phyloP scores from a whole-genome alignment of 2,113 vertebrate species.

The Bathybates hornii region DNA sequence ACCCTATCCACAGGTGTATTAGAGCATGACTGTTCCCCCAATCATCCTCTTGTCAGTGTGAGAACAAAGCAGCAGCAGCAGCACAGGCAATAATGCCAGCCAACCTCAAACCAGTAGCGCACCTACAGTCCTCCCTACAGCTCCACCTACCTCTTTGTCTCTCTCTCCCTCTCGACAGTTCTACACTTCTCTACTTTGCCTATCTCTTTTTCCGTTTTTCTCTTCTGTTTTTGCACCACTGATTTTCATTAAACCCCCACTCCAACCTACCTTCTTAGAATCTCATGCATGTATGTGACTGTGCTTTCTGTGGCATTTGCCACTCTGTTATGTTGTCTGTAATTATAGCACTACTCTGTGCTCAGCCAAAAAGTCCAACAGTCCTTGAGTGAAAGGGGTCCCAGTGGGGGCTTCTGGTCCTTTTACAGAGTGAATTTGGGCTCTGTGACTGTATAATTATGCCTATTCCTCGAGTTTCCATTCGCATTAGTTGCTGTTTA shows the following conservation, averaged over 20 bases:
- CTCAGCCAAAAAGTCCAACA: slow-evolving; percentile 44
- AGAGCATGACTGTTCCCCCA: slow-evolving; percentile 33
- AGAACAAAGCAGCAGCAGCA: slow-evolving; percentile 59
- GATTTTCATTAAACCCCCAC: neutral
- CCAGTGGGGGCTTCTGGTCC: slow-evolving; percentile 36
- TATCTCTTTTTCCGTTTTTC: neutral
- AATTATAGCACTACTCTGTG: slow-evolving; percentile 56
- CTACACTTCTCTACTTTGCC: neutral
- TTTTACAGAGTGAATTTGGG: slow-evolving; percentile 43
- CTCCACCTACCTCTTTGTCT: slow-evolving; percentile 31
- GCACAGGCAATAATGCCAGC: neutral
- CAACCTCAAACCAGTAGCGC: neutral
- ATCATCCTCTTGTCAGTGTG: slow-evolving; percentile 40
- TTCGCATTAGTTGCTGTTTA: slow-evolving; percentile 48
- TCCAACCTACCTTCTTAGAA: slow-evolving; percentile 8
- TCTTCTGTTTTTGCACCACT: neutral
- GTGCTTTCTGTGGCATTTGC: slow-evolving; percentile 5
- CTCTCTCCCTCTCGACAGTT: neutral
- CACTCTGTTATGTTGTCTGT: slow-evolving; percentile 35
- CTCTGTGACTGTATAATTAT: slow-evolving; percentile 61
- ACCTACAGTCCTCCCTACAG: slow-evolving; percentile 40
- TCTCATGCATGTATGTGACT: slow-evolving; percentile 6
- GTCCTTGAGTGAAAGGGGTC: slow-evolving; percentile 48
- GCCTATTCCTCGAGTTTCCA: slow-evolving; percentile 46
- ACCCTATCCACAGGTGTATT: slow-evolving; percentile 43